Percentiles rank a stretch among this genome's conserved stretches.
phyloP scores from a whole-genome alignment of 2,113 vertebrate species.

The Myiozetetes cayanensis region DNA sequence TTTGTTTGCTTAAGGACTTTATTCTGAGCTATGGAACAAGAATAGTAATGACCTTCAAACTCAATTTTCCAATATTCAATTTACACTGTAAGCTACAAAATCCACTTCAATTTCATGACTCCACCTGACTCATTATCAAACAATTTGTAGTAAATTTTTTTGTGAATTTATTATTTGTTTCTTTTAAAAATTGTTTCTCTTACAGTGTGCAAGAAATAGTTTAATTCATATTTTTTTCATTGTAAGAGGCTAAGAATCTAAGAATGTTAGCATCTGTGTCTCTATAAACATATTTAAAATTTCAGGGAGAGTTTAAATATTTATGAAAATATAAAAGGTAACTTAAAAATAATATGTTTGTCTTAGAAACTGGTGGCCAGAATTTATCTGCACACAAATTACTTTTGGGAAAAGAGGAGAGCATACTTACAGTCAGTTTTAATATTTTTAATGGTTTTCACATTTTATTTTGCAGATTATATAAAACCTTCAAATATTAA shows the following conservation, averaged over 20 bases:
- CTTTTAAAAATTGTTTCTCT: background rate
- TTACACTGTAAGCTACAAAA: background rate
- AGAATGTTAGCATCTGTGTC: background rate
- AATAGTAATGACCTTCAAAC: constrained; percentile 6
- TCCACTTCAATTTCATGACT: background rate
- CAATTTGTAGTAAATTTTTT: background rate
- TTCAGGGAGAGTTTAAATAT: constrained; percentile 42
- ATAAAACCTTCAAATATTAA: constrained; percentile 54
- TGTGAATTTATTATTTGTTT: background rate
- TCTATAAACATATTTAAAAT: constrained; percentile 46
- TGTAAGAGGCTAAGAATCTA: constrained; percentile 11
- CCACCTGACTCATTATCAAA: background rate
- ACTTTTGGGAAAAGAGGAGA: constrained; percentile 48
- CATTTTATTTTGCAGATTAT: constrained; percentile 59
- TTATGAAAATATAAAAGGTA: constrained; percentile 51
- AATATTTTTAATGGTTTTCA: constrained; percentile 69
- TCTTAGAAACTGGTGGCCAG: constrained; percentile 44
- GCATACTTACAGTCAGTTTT: constrained; percentile 52
- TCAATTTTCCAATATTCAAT: background rate
- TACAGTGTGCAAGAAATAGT: background rate
- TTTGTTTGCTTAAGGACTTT: constrained; percentile 20
- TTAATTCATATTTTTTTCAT: background rate
- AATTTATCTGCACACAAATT: constrained; percentile 44
- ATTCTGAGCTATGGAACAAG: background rate
- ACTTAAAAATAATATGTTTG: constrained; percentile 53